Base-by-base conservation (phyloP, 2,888 invertebrate species). In the Lacanobia wlatinum region DNA sequence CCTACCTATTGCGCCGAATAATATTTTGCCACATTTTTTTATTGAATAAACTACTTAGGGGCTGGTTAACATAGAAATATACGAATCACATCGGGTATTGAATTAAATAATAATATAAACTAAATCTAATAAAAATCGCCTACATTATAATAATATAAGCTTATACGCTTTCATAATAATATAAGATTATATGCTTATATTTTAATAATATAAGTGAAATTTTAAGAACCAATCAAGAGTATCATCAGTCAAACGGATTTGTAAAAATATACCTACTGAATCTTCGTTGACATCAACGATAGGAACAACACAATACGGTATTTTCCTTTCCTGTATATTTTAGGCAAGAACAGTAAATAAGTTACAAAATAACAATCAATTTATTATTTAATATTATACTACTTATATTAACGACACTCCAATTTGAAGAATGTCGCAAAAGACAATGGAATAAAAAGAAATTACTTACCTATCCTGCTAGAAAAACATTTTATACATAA, bases 231-330 rank as follows among this genome's bases (percentile, higher is more conserved):
- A 52, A 48, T 16, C 63, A 60, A 63, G 1, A 65, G 69, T 75
- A 70, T 83, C 80, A 87, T 88, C 83, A 91, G 91, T 90, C 92
- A 90, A 92, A 91, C 91, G 91, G 90, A 89, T 89, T 84, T 83
- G 40, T 76, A 80, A 69, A 77, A 74, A 78, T 58, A 65, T n/a
- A n/a, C n/a, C n/a, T 75, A 62, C 38, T 38, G 72, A 75, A 65
- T 74, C 14, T 63, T 65, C 6, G 21, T 68, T 52, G 38, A 21
- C 34, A 23, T 23, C 43, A 68, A 59, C 56, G 62, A 50, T 85
- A 79, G 74, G 70, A 84, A 83, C 71, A 84, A 81, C 78, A 77
- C 56, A 63, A 73, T 64, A 66, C 53, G 46, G 48, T 83, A 80
- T 70, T 81, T 82, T 73, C 9, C 58, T n/a, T 82, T 83, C 79